Conservation (phyloP, 2,797 vertebrate species). For the Craterocephalus amniculus region DNA sequence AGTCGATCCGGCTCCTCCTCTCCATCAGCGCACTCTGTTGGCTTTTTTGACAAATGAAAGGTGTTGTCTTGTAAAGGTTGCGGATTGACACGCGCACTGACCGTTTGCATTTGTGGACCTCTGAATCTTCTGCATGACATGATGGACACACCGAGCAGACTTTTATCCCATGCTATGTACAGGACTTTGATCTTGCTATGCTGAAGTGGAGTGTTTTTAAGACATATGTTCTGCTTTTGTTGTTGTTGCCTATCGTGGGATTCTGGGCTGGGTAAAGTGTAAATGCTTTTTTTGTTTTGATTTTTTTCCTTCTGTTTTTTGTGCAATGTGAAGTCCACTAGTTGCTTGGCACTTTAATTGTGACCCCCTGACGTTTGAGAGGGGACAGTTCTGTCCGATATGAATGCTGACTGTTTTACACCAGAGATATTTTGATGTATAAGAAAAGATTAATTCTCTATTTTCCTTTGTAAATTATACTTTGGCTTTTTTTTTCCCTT, state of each 20-base stretch:
- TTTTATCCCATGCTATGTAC: constrained; percentile 41
- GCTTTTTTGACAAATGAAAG: constrained; percentile 28
- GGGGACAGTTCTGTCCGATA: constrained; percentile 78
- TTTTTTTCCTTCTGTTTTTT: constrained; percentile 29
- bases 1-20: neutral
- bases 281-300: constrained; percentile 16
- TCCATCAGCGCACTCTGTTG: constrained; percentile 25
- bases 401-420: constrained; percentile 83
- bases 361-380: constrained; percentile 75
- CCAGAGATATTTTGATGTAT: constrained; percentile 74
- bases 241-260: constrained; percentile 59
- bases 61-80: constrained; percentile 27
- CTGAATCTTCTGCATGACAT: constrained; percentile 60
- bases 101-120: constrained; percentile 59
- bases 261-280: constrained; percentile 56
- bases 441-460: constrained; percentile 76
- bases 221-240: constrained; percentile 47
- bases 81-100: constrained; percentile 52
- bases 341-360: constrained; percentile 83
- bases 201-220: constrained; percentile 51
- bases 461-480: constrained; percentile 74
- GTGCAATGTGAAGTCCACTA: constrained; percentile 73
- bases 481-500: constrained; percentile 55
- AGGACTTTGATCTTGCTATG: constrained; percentile 52
- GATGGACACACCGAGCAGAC: constrained; percentile 47